A percentile compares a stretch with the other conserved stretches of the same genome.
Evolutionary conservation across 2,888 invertebrate genomes (phyloP).

Genomic region (Trissolcus japonicus): DNA sequence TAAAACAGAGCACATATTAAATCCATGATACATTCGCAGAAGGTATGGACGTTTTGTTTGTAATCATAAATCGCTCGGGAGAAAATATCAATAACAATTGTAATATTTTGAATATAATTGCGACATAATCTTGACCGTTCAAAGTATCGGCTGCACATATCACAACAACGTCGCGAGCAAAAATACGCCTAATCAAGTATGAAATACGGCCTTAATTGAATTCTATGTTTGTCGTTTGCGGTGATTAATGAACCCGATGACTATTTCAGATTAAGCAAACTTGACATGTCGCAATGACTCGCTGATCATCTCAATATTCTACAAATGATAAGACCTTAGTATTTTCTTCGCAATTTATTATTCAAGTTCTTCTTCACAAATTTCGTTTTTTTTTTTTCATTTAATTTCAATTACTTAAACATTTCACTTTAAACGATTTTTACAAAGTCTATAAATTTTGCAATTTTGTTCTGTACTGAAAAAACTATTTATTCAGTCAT

Average conservation of each 20-base stretch:
- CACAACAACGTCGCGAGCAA: slow-evolving; percentile 24
- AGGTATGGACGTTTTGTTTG: too few species aligned
- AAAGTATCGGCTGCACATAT: slow-evolving; percentile 20
- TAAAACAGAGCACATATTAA: too few species aligned
- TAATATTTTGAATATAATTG: slow-evolving; percentile 5
- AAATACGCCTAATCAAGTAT: slow-evolving; percentile 47
- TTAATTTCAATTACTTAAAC: too few species aligned
- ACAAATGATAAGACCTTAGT: neutral
- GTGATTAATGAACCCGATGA: slow-evolving; percentile 34
- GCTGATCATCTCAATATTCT: neutral
- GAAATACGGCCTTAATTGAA: slow-evolving; percentile 40
- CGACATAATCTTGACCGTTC: slow-evolving; percentile 24
- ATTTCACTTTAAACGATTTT: too few species aligned
- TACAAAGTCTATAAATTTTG: too few species aligned
- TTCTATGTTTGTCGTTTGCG: slow-evolving; percentile 45
- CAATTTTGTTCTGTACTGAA: too few species aligned
- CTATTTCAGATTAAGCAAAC: slow-evolving; percentile 12
- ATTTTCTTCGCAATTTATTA: too few species aligned
- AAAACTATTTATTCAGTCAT: too few species aligned
- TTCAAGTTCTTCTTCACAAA: too few species aligned
- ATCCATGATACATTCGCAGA: too few species aligned
- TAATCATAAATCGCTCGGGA: neutral
- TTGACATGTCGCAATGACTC: too few species aligned
- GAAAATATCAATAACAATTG: neutral
- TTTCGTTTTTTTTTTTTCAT: too few species aligned